Evolutionary conservation across 1,140 invertebrate genomes (phyloP), one percentile per base, ranked within the genome.

Genomic region (Leptestheria dahalacensis): DNA sequence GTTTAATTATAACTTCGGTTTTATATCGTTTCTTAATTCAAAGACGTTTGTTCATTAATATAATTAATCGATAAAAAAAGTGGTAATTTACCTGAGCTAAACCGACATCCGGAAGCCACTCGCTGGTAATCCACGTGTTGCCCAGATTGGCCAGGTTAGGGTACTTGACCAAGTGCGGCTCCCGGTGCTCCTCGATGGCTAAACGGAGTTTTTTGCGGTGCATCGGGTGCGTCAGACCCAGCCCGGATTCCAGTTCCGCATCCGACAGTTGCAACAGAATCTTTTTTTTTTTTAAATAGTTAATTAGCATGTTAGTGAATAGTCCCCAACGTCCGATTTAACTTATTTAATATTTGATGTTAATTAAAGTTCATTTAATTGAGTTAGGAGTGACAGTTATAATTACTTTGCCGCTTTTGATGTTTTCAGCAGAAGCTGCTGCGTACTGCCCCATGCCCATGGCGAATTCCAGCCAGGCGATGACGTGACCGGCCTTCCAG

Each of bases 371-470:
- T n/a, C n/a, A n/a, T n/a, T n/a, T 6, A 41, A 41, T 41, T 9
- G 33, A 41, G 33, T 41, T 41, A 41, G 15, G 1, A 10, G 33
- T 18, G 1, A 56, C 33, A 57, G 33, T 18, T 24, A 57, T 12
- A 56, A 61, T 60, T 69, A 89, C 90, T 80, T 92, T 94, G 65
- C 91, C 91, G 70, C 90, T 93, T 70, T 94, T 93, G 50, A 96
- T 83, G 71, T 95, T 94, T 68, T 92, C 88, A 20, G 88, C 85
- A 70, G 91, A 92, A 57, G 83, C 77, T 11, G 84, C 81, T 1
- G 88, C 88, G 66, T 94, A 94, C 66, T 92, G 88, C 0, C 90
- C 88, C 91, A 96, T 93, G 20, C 88, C 90, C 2, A 96, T 78
- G 0, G 87, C 87, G 20, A 94, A 82, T 73, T 94, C 91, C 41